These are phyloP conservation scores for Catharus ustulatus DNA, from an alignment of 2,797 vertebrate species.

Conservation along the genomic window DNA sequence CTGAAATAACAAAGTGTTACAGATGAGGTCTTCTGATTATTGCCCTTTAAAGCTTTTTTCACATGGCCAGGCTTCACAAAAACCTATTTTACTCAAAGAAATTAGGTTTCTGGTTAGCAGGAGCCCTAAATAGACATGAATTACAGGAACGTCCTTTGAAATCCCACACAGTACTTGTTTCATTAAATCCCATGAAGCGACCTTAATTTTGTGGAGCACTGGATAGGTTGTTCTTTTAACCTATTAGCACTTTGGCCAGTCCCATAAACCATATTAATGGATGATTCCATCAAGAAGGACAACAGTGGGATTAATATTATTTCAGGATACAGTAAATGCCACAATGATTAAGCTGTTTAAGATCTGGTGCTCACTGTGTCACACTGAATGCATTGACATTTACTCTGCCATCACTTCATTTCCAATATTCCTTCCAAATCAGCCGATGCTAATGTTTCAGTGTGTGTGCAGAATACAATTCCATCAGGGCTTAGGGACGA, in stretches of 20 bases:
- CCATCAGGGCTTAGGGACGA: conserved; percentile 1
- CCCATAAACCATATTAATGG: conserved; percentile 85
- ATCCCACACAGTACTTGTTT: conserved; percentile 77
- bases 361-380: conserved; percentile 81
- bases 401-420: conserved; percentile 85
- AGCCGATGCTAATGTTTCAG: conserved; percentile 79
- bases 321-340: conserved; percentile 83
- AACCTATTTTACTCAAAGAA: conserved; percentile 82
- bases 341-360: conserved; percentile 82
- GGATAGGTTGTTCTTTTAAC: conserved; percentile 83
- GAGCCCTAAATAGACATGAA: conserved; percentile 83
- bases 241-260: conserved; percentile 82
- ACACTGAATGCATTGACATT: conserved; percentile 91
- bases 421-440: conserved; percentile 82
- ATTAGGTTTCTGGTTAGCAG: conserved; percentile 84
- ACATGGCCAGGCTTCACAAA: conserved; percentile 77
- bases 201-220: conserved; percentile 84
- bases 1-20: conserved; percentile 77
- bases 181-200: conserved; percentile 83
- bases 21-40: conserved; percentile 75
- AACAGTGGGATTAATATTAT: conserved; percentile 83
- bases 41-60: conserved; percentile 80
- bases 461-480: conserved; percentile 75
- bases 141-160: conserved; percentile 84
- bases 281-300: conserved; percentile 83